Conservation (phyloP, 2,797 vertebrate genomes). For the Tenualosa ilisha region DNA sequence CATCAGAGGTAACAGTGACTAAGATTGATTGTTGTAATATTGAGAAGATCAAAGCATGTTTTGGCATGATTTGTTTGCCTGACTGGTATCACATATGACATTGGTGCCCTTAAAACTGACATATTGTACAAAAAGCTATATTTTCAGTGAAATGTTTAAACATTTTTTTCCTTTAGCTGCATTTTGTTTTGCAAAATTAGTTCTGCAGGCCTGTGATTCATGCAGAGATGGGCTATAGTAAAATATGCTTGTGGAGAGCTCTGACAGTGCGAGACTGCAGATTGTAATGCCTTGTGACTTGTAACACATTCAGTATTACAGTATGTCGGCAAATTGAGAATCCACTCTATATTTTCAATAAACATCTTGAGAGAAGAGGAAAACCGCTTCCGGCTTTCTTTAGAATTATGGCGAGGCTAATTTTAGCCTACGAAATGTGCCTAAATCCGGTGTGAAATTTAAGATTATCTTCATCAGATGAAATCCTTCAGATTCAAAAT, state of each 20-base stretch:
- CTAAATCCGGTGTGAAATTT: conserved; percentile 20
- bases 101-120: not conserved
- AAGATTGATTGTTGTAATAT: not conserved
- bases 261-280: not conserved
- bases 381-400: not conserved
- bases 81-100: not conserved
- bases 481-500: conserved; percentile 15
- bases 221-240: not conserved
- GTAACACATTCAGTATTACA: not conserved
- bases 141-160: no score
- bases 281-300: not conserved
- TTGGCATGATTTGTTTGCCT: not conserved
- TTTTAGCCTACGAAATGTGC: not conserved
- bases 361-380: not conserved
- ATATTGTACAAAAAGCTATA: no score
- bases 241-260: not conserved
- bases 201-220: not conserved
- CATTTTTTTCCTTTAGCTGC: not conserved
- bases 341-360: not conserved
- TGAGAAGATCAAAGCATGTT: not conserved
- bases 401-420: not conserved
- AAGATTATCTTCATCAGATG: not conserved
- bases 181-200: not conserved
- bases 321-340: not conserved
- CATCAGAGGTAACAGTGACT: not conserved